Base-by-base conservation (phyloP, 1,140 invertebrate genomes). In the Manduca sexta region DNA sequence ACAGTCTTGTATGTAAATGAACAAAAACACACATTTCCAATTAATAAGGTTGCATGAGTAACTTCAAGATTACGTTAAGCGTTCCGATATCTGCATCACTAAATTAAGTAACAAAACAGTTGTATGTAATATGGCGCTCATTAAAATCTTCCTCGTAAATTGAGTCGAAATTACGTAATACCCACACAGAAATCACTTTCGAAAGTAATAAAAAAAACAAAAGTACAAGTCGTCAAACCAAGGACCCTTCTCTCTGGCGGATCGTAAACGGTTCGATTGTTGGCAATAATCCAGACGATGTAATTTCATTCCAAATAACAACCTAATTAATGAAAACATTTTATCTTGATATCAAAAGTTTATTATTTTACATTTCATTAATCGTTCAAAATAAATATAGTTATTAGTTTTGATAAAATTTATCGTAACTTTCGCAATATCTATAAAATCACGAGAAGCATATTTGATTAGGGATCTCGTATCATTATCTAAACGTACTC, bases 151-250 rank as follows among this genome's bases (percentile, higher is more conserved):
- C 51, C 52, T 63, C 56, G 39, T 66, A 69, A 59, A 45, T 40
- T 38, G 18, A 45, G 43, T 12, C 49, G 15, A 52, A 12, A 48
- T 70, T 77, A 40, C 56, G 44, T 59, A 66, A 67, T 42, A 13
- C 37, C 53, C 57, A 68, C 37, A n/a, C 44, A 52, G 52, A 64
- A 73, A 64, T 74, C 58, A 74, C 74, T 78, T 80, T 80, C 74
- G 61, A 76, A 80, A 67, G 60, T 69, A 39, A 63, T 78, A 73
- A 79, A 76, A 77, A 70, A 62, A 30, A 31, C 41, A 44, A 62
- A 52, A 39, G 33, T 38, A 44, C 44, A 30, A 49, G 51, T 58
- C 43, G 52, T 40, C 45, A 39, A n/a, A 37, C 43, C 34, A 62
- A 70, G 59, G 62, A 73, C 66, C 63, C 68, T 69, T 73, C 69